These are phyloP conservation scores for Acipenser transmontanus DNA, from an alignment of 2,797 vertebrate genomes.

Conservation along the genomic window DNA sequence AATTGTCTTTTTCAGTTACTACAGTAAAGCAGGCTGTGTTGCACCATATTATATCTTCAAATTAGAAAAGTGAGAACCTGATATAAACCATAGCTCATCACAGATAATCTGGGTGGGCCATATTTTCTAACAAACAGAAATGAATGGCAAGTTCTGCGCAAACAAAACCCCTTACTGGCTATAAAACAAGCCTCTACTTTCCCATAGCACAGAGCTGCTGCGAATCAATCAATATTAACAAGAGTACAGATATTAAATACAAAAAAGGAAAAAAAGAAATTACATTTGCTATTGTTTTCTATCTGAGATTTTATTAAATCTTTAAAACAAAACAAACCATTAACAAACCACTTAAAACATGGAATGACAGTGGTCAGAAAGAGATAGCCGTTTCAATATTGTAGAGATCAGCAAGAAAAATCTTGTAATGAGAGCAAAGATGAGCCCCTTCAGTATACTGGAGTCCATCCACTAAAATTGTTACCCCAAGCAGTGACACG, in stretches of 20 bases:
- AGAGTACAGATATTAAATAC: background rate
- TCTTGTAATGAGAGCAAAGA: background rate
- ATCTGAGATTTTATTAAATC: constrained; percentile 14
- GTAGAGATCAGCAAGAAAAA: constrained; percentile 8
- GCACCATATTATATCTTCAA: too few species aligned
- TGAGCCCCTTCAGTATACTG: background rate
- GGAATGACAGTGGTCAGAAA: constrained; percentile 14
- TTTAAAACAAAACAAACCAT: constrained; percentile 15
- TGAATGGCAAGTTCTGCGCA: background rate
- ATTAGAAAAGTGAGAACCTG: too few species aligned
- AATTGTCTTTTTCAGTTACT: too few species aligned
- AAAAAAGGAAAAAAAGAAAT: background rate
- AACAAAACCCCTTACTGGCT: background rate
- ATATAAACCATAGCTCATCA: too few species aligned
- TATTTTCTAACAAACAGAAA: too few species aligned
- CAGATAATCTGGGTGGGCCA: too few species aligned
- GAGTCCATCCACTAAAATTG: background rate
- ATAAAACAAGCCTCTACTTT: background rate
- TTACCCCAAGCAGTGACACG: too few species aligned
- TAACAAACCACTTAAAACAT: constrained; percentile 14
- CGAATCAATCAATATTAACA: background rate
- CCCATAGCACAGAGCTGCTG: background rate
- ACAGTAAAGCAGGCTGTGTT: too few species aligned
- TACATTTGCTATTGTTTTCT: background rate
- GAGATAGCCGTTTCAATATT: constrained; percentile 1